Evolutionary conservation across 2,888 invertebrate genomes (phyloP).

Genomic region (Tyria jacobaeae): DNA sequence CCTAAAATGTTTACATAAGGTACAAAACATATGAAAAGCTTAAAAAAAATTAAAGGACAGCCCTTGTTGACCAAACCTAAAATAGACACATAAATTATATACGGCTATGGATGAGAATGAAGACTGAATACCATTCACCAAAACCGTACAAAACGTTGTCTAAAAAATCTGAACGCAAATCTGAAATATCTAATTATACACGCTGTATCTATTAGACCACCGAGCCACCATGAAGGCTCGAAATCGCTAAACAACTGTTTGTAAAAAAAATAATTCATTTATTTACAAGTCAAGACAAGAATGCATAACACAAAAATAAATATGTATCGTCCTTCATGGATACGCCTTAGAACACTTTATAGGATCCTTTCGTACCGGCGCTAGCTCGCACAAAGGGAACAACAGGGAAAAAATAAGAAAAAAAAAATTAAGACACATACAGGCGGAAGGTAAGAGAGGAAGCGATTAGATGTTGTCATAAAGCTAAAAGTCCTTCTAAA

Average conservation of each 20-base stretch:
- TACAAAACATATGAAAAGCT: neutral
- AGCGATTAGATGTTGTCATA: conserved; percentile 17
- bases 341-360: conserved; percentile 82
- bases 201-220: conserved; percentile 20
- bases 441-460: conserved; percentile 47
- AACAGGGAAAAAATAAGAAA: conserved; percentile 79
- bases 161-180: conserved; percentile 24
- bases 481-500: neutral
- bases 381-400: conserved; percentile 83
- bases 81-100: conserved; percentile 22
- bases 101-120: conserved; percentile 14
- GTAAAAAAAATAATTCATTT: conserved; percentile 76
- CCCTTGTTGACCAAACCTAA: neutral
- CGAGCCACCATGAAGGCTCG: conserved; percentile 79
- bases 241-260: conserved; percentile 67
- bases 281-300: conserved; percentile 82
- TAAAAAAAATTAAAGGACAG: neutral
- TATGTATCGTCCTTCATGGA: conserved; percentile 81
- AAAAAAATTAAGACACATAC: conserved; percentile 60
- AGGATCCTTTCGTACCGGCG: conserved; percentile 81
- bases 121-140: conserved; percentile 21
- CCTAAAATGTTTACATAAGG: neutral
- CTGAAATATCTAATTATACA: conserved; percentile 25
- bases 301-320: conserved; percentile 85
- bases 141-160: conserved; percentile 24